A percentile compares a stretch with the other conserved stretches of the same genome.
These are phyloP conservation scores for Protonibea diacanthus DNA, from an alignment of 2,797 vertebrate species.

Conservation along the genomic window DNA sequence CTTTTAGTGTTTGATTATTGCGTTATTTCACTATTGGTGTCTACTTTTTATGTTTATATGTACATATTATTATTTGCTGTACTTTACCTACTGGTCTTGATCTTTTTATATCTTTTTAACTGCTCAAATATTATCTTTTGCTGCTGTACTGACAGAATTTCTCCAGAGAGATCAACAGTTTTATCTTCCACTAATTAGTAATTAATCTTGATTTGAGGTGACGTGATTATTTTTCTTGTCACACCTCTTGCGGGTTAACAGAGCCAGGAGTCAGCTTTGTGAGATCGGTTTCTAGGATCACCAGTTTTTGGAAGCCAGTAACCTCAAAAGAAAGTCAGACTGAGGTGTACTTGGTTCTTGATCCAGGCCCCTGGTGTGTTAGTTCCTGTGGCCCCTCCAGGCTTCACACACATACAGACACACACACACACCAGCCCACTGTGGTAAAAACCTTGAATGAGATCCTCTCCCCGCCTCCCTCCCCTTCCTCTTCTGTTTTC, in stretches of 20 bases:
- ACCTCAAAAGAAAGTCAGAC: slow-evolving; percentile 21
- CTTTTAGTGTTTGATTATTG: slow-evolving; percentile 19
- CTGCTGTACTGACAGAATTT: slow-evolving; percentile 24
- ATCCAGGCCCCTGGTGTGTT: slow-evolving; percentile 56
- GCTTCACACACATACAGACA: slow-evolving; percentile 40
- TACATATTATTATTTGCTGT: slow-evolving; percentile 22
- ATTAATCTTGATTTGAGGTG: background rate
- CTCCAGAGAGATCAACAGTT: background rate
- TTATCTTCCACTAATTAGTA: background rate
- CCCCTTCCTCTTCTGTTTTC: slow-evolving; percentile 40
- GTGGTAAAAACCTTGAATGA: slow-evolving; percentile 56
- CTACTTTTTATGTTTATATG: slow-evolving; percentile 34
- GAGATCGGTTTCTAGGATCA: slow-evolving; percentile 38
- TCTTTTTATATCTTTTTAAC: background rate
- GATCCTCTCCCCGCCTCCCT: slow-evolving; percentile 36
- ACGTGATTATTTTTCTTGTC: background rate
- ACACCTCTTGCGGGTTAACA: background rate
- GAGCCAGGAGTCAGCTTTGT: slow-evolving; percentile 45
- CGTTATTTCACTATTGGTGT: slow-evolving; percentile 8
- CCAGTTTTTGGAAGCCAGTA: slow-evolving; percentile 12
- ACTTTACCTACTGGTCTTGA: background rate
- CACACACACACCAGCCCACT: slow-evolving; percentile 51
- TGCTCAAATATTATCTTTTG: background rate
- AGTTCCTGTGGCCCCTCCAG: slow-evolving; percentile 62
- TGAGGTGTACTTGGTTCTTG: slow-evolving; percentile 42